Percentiles rank a stretch among this genome's conserved stretches.
These are phyloP conservation scores for Ornithorhynchus anatinus DNA, from an alignment of 2,113 vertebrate genomes.

Conservation along the genomic window DNA sequence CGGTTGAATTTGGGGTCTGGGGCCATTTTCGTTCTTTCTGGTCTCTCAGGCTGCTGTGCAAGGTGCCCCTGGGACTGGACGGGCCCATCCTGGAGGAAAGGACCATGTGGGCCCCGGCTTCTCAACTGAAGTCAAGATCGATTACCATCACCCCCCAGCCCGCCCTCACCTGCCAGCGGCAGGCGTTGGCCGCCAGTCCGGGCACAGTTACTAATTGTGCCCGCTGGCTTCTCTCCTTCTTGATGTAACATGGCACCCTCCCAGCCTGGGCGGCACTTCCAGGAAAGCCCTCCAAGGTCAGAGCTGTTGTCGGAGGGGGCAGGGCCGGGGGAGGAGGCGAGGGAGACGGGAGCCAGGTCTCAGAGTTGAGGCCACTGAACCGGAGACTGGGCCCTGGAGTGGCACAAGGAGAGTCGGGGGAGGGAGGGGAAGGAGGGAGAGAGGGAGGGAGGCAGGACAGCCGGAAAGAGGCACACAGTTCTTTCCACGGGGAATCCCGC, in stretches of 20 bases:
- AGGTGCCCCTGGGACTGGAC: slow-evolving; percentile 5
- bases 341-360: not conserved
- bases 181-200: slow-evolving; percentile 16
- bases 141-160: slow-evolving; percentile 26
- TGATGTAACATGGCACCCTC: slow-evolving; percentile 49
- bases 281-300: slow-evolving; percentile 19
- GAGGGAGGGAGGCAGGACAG: not conserved
- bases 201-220: not conserved
- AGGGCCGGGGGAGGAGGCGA: not conserved
- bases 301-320: not conserved
- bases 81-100: not conserved
- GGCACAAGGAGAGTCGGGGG: not conserved
- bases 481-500: not conserved
- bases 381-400: not conserved
- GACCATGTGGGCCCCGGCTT: not conserved
- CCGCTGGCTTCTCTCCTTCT: slow-evolving; percentile 44
- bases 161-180: slow-evolving; percentile 33
- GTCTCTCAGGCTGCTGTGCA: too few relatives aligned
- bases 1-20: too few relatives aligned
- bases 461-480: not conserved
- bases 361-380: not conserved
- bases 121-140: slow-evolving; percentile 24
- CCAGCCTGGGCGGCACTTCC: slow-evolving; percentile 45
- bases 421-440: not conserved
- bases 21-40: too few relatives aligned